Conservation (phyloP, 2,113 vertebrate genomes). For the Nesogale talazaci region DNA sequence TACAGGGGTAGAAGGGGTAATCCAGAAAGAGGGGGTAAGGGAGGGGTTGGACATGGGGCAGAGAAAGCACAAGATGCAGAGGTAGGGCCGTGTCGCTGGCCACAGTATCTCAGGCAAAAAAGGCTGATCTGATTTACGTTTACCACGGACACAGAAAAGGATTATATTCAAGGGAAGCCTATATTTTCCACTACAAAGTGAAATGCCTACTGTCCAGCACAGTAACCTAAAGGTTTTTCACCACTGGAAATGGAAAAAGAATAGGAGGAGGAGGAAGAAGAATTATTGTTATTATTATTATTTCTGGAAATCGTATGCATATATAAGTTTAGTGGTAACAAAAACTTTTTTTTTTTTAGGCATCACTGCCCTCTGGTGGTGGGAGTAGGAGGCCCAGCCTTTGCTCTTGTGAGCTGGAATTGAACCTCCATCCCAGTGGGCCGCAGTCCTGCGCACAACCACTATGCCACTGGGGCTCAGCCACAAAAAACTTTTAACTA, state of each 20-base stretch:
- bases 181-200: background rate
- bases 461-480: too few species aligned
- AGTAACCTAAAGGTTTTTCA: constrained; percentile 27
- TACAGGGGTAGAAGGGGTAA: background rate
- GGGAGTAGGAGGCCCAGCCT: too few species aligned
- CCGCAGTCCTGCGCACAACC: too few species aligned
- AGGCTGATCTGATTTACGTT: background rate
- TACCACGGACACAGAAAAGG: background rate
- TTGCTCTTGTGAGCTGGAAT: too few species aligned
- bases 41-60: background rate
- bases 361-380: too few species aligned
- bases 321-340: constrained; percentile 41
- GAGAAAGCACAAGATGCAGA: background rate
- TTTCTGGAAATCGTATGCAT: constrained; percentile 43
- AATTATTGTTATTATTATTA: too few species aligned
- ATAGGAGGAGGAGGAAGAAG: too few species aligned
- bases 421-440: too few species aligned
- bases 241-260: constrained; percentile 50
- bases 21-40: background rate
- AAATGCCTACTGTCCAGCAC: constrained; percentile 32
- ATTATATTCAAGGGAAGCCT: background rate
- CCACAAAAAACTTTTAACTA: constrained; percentile 43
- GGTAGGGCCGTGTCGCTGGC: background rate
- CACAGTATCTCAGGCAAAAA: background rate
- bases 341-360: constrained; percentile 35